A percentile compares a stretch with the other conserved stretches of the same genome.
These are phyloP conservation scores for Anthopleura xanthogrammica DNA, from an alignment of 92 coral and sea anemone species.

Conservation along the genomic window DNA sequence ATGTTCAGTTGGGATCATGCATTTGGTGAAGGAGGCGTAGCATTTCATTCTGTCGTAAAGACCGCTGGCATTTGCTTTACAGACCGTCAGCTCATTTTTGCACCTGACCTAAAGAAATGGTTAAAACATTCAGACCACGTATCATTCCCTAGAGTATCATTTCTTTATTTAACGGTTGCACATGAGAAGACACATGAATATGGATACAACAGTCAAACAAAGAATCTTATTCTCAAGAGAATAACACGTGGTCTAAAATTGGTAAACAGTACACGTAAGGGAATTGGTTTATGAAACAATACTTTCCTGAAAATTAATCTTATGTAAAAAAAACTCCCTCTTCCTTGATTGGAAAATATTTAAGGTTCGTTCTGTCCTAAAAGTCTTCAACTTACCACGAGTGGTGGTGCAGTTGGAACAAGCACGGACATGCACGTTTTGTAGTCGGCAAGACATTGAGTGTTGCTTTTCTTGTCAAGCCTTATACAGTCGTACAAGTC, in stretches of 20 bases:
- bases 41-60: conserved; percentile 12
- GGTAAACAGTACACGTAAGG: background rate
- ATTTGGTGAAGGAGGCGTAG: conserved; percentile 1
- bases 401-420: conserved; percentile 30
- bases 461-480: conserved; percentile 5
- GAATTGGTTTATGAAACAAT: no score
- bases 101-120: background rate
- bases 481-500: conserved; percentile 24
- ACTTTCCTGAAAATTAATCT: no score
- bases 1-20: conserved; percentile 17
- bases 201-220: no score
- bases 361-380: no score
- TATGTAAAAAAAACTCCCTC: no score
- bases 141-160: no score
- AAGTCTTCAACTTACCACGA: conserved; percentile 11
- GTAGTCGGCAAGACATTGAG: conserved; percentile 20
- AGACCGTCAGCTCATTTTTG: conserved; percentile 10
- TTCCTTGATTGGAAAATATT: no score
- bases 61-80: conserved; percentile 2
- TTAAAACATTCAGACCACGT: no score
- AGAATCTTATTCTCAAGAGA: no score
- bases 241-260: no score
- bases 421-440: conserved; percentile 31
- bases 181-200: no score
- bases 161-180: no score